These are phyloP conservation scores for Trachelus iudaicus DNA, from an alignment of 2,888 invertebrate species.

Conservation along the genomic window DNA sequence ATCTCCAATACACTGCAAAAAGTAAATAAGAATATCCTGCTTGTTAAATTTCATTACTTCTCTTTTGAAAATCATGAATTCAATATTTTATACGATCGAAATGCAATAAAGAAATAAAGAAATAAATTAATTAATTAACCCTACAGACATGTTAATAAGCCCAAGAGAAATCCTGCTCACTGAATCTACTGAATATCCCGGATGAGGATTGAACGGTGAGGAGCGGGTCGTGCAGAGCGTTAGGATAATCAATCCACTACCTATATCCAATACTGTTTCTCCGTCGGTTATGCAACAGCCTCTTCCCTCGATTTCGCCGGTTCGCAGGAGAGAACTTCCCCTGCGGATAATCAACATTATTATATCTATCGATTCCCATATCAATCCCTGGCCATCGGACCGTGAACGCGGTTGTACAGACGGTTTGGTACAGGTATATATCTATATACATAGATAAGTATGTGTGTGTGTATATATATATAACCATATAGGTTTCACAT, in stretches of 20 bases:
- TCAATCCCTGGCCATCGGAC: neutral
- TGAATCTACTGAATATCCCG: neutral
- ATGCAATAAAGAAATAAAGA: neutral
- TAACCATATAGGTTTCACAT: slow-evolving; percentile 6
- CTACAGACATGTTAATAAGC: neutral
- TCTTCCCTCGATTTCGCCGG: neutral
- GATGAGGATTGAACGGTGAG: neutral
- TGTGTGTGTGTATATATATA: neutral
- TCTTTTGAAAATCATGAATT: too few relatives aligned
- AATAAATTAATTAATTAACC: neutral
- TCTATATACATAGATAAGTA: too few relatives aligned
- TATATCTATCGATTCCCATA: neutral
- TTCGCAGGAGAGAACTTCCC: neutral
- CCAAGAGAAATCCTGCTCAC: neutral
- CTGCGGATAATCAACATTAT: slow-evolving; percentile 5
- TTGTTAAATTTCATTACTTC: too few relatives aligned
- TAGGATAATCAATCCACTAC: neutral
- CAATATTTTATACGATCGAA: neutral
- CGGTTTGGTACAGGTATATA: neutral
- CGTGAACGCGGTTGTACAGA: neutral
- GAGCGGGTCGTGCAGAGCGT: slow-evolving; percentile 1
- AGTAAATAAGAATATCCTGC: too few relatives aligned
- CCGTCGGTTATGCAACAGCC: slow-evolving; percentile 4
- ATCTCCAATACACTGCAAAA: too few relatives aligned
- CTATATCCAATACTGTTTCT: neutral